These are phyloP conservation scores for Melolontha melolontha DNA, from an alignment of 2,888 invertebrate species.

Conservation along the genomic window DNA sequence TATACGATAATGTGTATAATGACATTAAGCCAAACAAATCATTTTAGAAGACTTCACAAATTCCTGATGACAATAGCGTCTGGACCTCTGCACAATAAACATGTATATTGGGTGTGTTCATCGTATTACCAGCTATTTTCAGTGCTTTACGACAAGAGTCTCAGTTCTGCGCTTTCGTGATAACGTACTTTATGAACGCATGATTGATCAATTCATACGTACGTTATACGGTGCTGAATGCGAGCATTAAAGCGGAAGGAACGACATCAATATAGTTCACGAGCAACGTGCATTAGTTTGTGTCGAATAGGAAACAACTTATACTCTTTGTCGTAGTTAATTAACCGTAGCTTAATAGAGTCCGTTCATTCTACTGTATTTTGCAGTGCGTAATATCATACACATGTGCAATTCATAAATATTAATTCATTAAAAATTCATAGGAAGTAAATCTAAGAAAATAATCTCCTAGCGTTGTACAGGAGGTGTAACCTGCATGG, in stretches of 20 bases:
- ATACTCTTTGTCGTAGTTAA: conserved; percentile 8
- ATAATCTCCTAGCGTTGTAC: too few relatives aligned
- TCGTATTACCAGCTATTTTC: conserved; percentile 22
- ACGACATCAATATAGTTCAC: conserved; percentile 23
- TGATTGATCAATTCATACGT: conserved; percentile 31
- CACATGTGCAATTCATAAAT: too few relatives aligned
- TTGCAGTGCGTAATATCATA: too few relatives aligned
- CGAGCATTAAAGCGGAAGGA: conserved; percentile 26
- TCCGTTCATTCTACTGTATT: too few relatives aligned
- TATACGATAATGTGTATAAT: too few relatives aligned
- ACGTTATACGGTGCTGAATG: conserved; percentile 4
- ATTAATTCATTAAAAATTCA: too few relatives aligned
- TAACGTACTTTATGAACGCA: conserved; percentile 33
- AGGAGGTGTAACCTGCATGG: too few relatives aligned
- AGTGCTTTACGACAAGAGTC: conserved; percentile 9
- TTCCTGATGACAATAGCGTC: conserved; percentile 2
- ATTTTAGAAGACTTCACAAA: conserved; percentile 1
- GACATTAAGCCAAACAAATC: conserved; percentile 2
- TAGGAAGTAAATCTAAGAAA: too few relatives aligned
- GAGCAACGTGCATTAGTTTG: too few relatives aligned
- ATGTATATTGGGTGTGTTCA: conserved; percentile 9
- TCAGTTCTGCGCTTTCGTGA: conserved; percentile 26
- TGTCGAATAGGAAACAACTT: conserved; percentile 2
- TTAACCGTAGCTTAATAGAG: conserved; percentile 19
- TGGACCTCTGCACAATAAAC: conserved; percentile 16